Evolutionary conservation across 2,113 vertebrate species (phyloP).

Genomic region (Elephas maximus): DNA sequence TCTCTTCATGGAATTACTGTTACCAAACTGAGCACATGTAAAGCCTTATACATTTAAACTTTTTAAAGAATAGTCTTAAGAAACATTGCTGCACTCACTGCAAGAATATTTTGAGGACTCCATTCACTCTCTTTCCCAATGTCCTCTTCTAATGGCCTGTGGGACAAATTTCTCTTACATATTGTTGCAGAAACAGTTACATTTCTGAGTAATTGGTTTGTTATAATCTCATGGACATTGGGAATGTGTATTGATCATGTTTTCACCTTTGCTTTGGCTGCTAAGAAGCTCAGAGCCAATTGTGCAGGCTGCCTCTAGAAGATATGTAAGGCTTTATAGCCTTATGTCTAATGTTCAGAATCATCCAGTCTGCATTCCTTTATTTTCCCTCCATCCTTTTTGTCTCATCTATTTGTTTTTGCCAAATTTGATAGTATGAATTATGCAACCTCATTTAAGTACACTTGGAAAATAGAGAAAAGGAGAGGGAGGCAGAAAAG

Average conservation of each 20-base stretch:
- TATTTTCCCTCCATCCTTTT: neutral
- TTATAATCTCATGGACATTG: neutral
- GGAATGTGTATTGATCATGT: neutral
- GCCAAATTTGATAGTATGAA: conserved; percentile 37
- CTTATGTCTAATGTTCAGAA: conserved; percentile 26
- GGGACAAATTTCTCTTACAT: neutral
- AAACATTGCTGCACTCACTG: neutral
- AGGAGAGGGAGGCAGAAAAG: neutral
- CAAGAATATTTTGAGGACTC: neutral
- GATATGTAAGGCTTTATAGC: neutral
- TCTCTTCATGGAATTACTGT: neutral
- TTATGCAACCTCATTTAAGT: neutral
- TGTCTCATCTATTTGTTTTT: conserved; percentile 11
- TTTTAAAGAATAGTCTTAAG: neutral
- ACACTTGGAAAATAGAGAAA: conserved; percentile 15
- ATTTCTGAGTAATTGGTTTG: conserved; percentile 34
- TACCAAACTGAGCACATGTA: neutral
- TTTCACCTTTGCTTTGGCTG: conserved; percentile 9
- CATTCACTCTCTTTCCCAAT: conserved; percentile 32
- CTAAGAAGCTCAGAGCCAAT: conserved; percentile 16
- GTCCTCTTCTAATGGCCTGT: conserved; percentile 20
- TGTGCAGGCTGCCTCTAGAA: neutral
- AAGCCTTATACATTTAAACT: neutral
- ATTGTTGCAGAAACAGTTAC: neutral
- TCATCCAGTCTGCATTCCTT: neutral